phyloP scores from a whole-genome alignment of 2,888 invertebrate genomes.

The Branchinecta sandiegonensis region DNA sequence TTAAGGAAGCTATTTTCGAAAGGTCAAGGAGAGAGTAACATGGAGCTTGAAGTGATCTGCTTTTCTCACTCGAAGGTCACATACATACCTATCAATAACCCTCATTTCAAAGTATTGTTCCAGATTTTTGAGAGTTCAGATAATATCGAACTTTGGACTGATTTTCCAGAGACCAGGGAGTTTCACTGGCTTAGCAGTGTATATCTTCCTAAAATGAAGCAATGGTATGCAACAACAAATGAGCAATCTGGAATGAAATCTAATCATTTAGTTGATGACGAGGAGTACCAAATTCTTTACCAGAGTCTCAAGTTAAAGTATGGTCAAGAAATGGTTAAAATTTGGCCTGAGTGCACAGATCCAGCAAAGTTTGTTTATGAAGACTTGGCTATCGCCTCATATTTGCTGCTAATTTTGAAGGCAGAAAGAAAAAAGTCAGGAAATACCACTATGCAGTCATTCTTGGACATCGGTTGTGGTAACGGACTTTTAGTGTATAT shows the following conservation, averaged over 20 bases:
- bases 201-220: slow-evolving; percentile 31
- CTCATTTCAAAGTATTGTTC: background rate
- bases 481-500: slow-evolving; percentile 87
- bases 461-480: slow-evolving; percentile 84
- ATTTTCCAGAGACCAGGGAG: background rate
- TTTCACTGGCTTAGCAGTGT: slow-evolving; percentile 30
- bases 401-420: slow-evolving; percentile 66
- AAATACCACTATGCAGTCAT: slow-evolving; percentile 39
- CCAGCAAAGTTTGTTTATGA: slow-evolving; percentile 90
- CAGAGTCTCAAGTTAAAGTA: slow-evolving; percentile 60
- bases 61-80: background rate
- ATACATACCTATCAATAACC: background rate
- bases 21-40: background rate
- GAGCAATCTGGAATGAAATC: slow-evolving; percentile 27
- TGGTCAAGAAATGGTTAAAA: slow-evolving; percentile 55
- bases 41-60: background rate
- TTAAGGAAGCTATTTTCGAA: background rate
- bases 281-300: slow-evolving; percentile 56
- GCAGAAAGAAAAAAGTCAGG: slow-evolving; percentile 36
- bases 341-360: slow-evolving; percentile 86
- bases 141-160: background rate
- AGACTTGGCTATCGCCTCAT: slow-evolving; percentile 85
- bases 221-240: slow-evolving; percentile 31
- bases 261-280: slow-evolving; percentile 39
- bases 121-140: background rate